Base-by-base conservation (phyloP, 1,140 invertebrate genomes). In the Whitmania pigra region DNA sequence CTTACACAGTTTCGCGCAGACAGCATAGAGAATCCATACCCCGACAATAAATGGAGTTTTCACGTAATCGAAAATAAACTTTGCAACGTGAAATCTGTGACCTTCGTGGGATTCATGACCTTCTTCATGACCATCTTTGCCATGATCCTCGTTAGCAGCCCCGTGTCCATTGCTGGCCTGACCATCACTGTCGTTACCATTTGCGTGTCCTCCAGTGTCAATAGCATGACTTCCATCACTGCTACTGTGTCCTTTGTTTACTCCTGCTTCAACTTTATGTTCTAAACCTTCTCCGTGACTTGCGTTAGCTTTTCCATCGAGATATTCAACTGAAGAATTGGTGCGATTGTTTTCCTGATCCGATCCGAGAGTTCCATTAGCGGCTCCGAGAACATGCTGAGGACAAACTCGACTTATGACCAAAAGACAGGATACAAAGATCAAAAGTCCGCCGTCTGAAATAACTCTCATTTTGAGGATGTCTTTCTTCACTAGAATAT, bases 1-100 rank as follows among this genome's bases (percentile, higher is more conserved):
- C 88, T 89, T 81, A 95, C 93, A 92, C 78, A 95, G 94, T 87
- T 95, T 96, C 4, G 92, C 91, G 76, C 95, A 83, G 80, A 91
- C 93, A 27, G 92, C 92, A 76, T 91, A 91, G 76, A 96, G 89
- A 77, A 96, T 93, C 93, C 93, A 96, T 72, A 94, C 83, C 15
- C 90, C 90, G 74, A 96, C 94, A 75, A 95, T 88, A 80, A 94
- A 94, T 0, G 93, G 92, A 4, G 90, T 90, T 81, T 93, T 90
- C 0, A 95, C 92, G 36, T 90, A 83, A 73, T 87, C 87, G 80
- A 94, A 94, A 75, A 94, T 91, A 73, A 93, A 88, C 20, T 86
- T 87, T 22, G 89, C 87, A 57, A 95, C 86, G 36, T 88, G 87
- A 78, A 80, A 81, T 53, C 79, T 43, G 29, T 72, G 74, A 72